Evolutionary conservation across 1,140 invertebrate species (phyloP), one percentile per base, ranked within the genome.

Genomic region (Drosophila rhopaloa): DNA sequence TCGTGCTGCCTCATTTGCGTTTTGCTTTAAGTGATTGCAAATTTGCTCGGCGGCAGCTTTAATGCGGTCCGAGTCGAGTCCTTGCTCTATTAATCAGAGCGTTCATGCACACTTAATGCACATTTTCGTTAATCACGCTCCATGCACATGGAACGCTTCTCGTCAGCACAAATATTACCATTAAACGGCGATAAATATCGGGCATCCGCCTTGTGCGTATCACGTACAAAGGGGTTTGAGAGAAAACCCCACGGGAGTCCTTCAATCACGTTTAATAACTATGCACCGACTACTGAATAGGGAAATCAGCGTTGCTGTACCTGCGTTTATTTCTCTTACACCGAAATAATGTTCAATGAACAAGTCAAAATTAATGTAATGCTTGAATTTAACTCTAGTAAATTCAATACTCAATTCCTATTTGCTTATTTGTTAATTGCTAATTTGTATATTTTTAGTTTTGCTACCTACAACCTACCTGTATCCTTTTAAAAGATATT

Each of bases 41-140:
- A 66, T 54, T 62, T 59, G 50, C 74, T 56, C 40, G 48, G 58
- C 46, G 48, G 47, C 27, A 60, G 58, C 61, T 68, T 77, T 78
- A 81, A 78, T 71, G 50, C 41, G 58, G 56, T 73, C 43, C 35
- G 29, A 24, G 14, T 35, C 71, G 65, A 66, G 53, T 70, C 32
- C 61, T 60, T 76, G 66, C 53, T 37, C 58, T 63, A 86, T 86
- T 86, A 86, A 86, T 79, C 82, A 73, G 71, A 60, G 62, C 79
- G 79, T 41, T 86, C 78, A 81, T 86, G 79, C 79, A 79, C 75
- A 76, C 79, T 81, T 81, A 86, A 86, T 85, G 62, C 66, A 59
- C 66, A 79, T 83, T 79, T 79, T 60, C 82, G 76, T 86, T 86
- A 86, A 86, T 86, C 80, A 86, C 82, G 82, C 82, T 59, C 41